phyloP scores from a whole-genome alignment of 1,140 invertebrate species.

The Musca domestica region DNA sequence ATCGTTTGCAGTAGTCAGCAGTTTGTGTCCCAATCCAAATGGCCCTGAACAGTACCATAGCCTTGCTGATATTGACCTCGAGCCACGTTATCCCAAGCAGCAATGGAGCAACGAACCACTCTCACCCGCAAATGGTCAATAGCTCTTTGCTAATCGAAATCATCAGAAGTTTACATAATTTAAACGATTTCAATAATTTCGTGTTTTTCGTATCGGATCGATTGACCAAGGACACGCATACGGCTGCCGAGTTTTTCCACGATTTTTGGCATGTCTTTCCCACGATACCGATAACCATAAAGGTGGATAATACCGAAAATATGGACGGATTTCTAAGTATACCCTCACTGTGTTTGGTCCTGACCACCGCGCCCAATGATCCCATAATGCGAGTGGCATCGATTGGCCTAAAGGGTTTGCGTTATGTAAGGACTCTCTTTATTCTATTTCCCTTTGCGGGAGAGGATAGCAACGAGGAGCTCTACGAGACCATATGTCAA shows the following conservation, averaged over 20 bases:
- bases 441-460: constrained; percentile 32
- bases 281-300: constrained; percentile 32
- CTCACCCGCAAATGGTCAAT: constrained; percentile 22
- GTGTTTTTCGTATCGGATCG: constrained; percentile 40
- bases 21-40: too few species aligned
- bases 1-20: too few species aligned
- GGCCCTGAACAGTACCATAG: too few species aligned
- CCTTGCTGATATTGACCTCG: too few species aligned
- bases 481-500: constrained; percentile 21
- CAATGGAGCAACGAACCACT: not conserved
- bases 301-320: constrained; percentile 16
- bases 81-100: too few species aligned
- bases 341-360: constrained; percentile 38
- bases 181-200: constrained; percentile 39
- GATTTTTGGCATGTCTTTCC: constrained; percentile 36
- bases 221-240: constrained; percentile 29
- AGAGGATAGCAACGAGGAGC: constrained; percentile 20
- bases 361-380: constrained; percentile 37
- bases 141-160: constrained; percentile 37
- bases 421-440: constrained; percentile 42
- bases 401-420: constrained; percentile 29
- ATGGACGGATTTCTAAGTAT: constrained; percentile 39
- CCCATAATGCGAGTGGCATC: constrained; percentile 44
- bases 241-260: constrained; percentile 31
- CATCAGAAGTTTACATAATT: constrained; percentile 27